Percentiles rank a stretch among this genome's conserved stretches.
phyloP scores from a whole-genome alignment of 1,140 invertebrate genomes.

The Bombus sylvicola region DNA sequence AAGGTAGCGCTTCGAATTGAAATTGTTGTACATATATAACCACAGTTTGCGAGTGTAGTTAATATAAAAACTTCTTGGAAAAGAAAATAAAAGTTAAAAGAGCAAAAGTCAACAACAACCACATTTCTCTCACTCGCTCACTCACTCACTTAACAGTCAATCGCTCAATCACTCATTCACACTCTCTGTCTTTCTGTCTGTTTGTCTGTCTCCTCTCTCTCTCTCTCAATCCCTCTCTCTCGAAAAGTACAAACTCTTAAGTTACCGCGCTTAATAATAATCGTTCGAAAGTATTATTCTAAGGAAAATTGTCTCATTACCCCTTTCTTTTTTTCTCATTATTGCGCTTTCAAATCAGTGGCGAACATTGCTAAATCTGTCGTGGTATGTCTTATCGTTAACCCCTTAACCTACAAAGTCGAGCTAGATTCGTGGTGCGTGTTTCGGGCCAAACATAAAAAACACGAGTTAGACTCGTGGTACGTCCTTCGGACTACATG shows the following conservation, averaged over 20 bases:
- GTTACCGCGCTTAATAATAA: conserved; percentile 25
- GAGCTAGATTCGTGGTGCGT: too few species aligned
- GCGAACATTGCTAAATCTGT: not conserved
- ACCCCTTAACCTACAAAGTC: too few species aligned
- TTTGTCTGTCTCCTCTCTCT: not conserved
- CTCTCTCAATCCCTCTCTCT: not conserved
- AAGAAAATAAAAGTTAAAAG: not conserved
- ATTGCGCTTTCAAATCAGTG: conserved; percentile 29
- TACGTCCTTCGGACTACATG: too few species aligned
- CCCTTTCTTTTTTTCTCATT: not conserved
- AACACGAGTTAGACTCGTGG: too few species aligned
- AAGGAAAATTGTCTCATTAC: not conserved
- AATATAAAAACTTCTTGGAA: not conserved
- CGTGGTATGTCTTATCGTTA: not conserved
- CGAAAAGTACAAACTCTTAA: conserved; percentile 27
- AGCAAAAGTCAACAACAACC: conserved; percentile 56
- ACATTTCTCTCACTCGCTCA: not conserved
- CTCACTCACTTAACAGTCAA: too few species aligned
- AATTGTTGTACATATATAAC: not conserved
- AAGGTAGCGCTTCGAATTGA: not conserved
- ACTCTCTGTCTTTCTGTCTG: not conserved
- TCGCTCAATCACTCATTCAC: too few species aligned
- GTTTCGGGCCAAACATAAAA: too few species aligned
- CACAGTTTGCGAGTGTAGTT: not conserved
- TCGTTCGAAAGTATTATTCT: conserved; percentile 22